These are phyloP conservation scores for Hydrophis major DNA, from an alignment of 2,797 vertebrate genomes.

Conservation along the genomic window DNA sequence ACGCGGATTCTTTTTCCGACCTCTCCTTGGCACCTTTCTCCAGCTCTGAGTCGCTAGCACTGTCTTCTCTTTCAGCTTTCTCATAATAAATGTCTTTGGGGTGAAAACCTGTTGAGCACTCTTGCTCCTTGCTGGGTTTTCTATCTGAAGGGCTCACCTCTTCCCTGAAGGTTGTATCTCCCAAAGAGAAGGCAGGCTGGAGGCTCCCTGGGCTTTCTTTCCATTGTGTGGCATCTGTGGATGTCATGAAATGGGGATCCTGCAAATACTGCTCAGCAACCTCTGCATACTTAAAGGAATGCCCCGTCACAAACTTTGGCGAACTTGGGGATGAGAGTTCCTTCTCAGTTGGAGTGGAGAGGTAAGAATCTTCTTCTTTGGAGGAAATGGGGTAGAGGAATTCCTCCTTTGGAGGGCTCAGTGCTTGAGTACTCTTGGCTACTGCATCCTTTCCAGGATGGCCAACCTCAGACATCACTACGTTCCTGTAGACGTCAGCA, in stretches of 20 bases:
- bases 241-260: slow-evolving; percentile 42
- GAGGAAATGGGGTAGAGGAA: slow-evolving; percentile 64
- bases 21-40: slow-evolving; percentile 90
- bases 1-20: slow-evolving; percentile 82
- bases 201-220: slow-evolving; percentile 16
- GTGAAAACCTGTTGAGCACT: slow-evolving; percentile 56
- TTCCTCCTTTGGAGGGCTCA: slow-evolving; percentile 39
- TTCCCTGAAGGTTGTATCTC: slow-evolving; percentile 26
- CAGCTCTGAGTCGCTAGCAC: slow-evolving; percentile 77
- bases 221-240: slow-evolving; percentile 24
- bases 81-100: slow-evolving; percentile 59
- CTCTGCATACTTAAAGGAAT: slow-evolving; percentile 68
- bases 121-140: slow-evolving; percentile 61
- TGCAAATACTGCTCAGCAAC: neutral
- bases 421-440: slow-evolving; percentile 22
- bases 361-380: slow-evolving; percentile 76
- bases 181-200: accelerated
- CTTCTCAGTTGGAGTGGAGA: slow-evolving; percentile 71
- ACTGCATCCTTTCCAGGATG: slow-evolving; percentile 21
- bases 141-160: slow-evolving; percentile 62
- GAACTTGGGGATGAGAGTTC: slow-evolving; percentile 76
- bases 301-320: slow-evolving; percentile 60
- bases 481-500: slow-evolving; percentile 86
- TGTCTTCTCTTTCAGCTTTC: slow-evolving; percentile 74
- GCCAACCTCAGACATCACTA: slow-evolving; percentile 65